These are phyloP conservation scores for Smutsia temminckii DNA, from an alignment of 2,797 vertebrate genomes.

Conservation along the genomic window DNA sequence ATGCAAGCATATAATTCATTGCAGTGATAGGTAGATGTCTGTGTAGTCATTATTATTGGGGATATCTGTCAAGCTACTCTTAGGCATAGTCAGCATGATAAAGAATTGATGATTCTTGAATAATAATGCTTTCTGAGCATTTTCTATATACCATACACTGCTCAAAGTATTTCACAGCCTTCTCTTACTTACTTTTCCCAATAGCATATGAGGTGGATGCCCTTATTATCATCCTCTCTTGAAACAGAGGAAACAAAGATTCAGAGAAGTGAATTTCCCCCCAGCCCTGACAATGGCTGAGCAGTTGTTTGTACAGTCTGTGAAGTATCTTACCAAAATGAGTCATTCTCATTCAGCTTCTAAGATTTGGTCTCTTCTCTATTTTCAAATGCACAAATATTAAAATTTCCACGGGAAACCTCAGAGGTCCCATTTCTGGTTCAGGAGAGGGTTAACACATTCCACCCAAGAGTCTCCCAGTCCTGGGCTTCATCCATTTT, in stretches of 20 bases:
- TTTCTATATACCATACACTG: background rate
- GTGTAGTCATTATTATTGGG: rapidly evolving
- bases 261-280: background rate
- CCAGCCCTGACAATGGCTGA: background rate
- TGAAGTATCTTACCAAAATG: background rate
- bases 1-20: background rate
- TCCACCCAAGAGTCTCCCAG: conserved; percentile 24
- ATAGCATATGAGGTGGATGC: background rate
- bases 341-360: conserved; percentile 44
- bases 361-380: conserved; percentile 44
- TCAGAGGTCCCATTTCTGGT: conserved; percentile 61
- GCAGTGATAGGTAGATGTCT: rapidly evolving
- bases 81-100: background rate
- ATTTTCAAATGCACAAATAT: conserved; percentile 55
- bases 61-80: background rate
- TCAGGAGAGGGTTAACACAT: conserved; percentile 48
- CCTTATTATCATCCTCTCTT: background rate
- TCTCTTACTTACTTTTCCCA: background rate
- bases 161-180: background rate
- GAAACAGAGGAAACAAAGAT: background rate
- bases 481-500: conserved; percentile 57
- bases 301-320: background rate
- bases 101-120: background rate
- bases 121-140: background rate
- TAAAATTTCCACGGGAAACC: conserved; percentile 66